Conservation (phyloP, 1,140 invertebrate species). For the Orussus abietinus region DNA sequence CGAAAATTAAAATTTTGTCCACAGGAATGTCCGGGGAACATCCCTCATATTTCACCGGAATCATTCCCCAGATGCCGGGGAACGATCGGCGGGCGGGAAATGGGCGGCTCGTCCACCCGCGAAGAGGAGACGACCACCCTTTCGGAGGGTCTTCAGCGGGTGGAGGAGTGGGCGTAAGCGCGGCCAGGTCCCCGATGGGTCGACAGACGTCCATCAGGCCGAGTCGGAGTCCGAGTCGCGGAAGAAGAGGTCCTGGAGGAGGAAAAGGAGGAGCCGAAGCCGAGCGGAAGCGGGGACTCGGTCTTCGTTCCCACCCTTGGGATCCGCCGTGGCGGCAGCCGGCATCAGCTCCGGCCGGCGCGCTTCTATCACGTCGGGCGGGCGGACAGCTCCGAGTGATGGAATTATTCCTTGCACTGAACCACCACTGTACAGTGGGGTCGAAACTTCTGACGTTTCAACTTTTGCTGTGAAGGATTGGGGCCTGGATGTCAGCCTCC, state of each 20-base stretch:
- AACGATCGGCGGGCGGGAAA: too few species aligned
- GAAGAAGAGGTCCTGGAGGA: neutral
- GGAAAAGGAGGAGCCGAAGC: slow-evolving; percentile 2
- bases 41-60: too few species aligned
- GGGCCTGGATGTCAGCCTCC: too few species aligned
- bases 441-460: too few species aligned
- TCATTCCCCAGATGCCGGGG: too few species aligned
- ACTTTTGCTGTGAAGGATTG: too few species aligned
- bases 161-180: too few species aligned
- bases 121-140: neutral
- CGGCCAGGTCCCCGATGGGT: slow-evolving; percentile 27
- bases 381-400: slow-evolving; percentile 52
- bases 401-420: too few species aligned
- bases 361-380: slow-evolving; percentile 51
- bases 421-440: too few species aligned
- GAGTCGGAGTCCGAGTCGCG: slow-evolving; percentile 16
- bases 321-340: slow-evolving; percentile 27
- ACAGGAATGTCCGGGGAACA: too few species aligned
- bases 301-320: slow-evolving; percentile 28
- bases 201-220: slow-evolving; percentile 38
- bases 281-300: slow-evolving; percentile 18
- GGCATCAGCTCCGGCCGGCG: slow-evolving; percentile 33
- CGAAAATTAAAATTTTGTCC: too few species aligned
- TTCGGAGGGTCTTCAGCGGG: slow-evolving; percentile 8
- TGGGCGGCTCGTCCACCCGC: too few species aligned